Percentiles rank a stretch among this genome's conserved stretches.
Evolutionary conservation across 2,888 invertebrate species (phyloP).

Genomic region (Apomyelois bistriatella): DNA sequence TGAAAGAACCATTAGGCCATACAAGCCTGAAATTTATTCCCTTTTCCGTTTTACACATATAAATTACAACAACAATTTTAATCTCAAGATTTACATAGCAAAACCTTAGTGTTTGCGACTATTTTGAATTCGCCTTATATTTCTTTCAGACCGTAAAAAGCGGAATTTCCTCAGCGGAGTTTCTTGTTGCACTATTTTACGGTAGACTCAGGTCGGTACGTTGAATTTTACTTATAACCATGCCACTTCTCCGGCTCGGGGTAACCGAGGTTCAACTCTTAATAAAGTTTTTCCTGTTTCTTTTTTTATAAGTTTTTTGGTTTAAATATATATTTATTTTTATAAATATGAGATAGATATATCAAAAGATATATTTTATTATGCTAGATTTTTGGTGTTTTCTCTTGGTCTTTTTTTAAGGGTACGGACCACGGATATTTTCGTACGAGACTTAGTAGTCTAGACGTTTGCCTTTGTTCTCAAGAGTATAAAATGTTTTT

Average conservation of each 20-base stretch:
- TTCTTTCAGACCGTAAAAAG: slow-evolving; percentile 5
- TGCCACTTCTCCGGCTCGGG: slow-evolving; percentile 14
- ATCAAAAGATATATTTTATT: too few species aligned
- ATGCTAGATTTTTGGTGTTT: too few species aligned
- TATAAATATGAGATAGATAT: too few species aligned
- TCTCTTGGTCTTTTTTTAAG: too few species aligned
- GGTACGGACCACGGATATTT: too few species aligned
- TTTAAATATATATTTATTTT: too few species aligned
- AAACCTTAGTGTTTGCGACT: background rate
- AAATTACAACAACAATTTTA: background rate
- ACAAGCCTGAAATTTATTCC: too few species aligned
- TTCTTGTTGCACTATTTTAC: slow-evolving; percentile 7
- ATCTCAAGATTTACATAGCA: background rate
- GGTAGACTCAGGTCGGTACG: background rate
- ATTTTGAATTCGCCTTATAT: slow-evolving; percentile 7
- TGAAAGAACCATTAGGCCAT: too few species aligned
- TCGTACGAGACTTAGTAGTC: too few species aligned
- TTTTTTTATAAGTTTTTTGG: background rate
- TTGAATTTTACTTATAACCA: slow-evolving; percentile 21
- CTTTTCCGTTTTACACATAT: background rate
- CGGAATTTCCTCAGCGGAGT: background rate
- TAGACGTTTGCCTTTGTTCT: too few species aligned
- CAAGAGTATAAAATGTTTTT: too few species aligned
- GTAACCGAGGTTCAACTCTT: slow-evolving; percentile 20
- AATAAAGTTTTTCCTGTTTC: slow-evolving; percentile 17